Percentiles rank a stretch among this genome's conserved stretches.
Conservation (phyloP, 2,888 invertebrate species). For the Stenotaenia linearis region DNA sequence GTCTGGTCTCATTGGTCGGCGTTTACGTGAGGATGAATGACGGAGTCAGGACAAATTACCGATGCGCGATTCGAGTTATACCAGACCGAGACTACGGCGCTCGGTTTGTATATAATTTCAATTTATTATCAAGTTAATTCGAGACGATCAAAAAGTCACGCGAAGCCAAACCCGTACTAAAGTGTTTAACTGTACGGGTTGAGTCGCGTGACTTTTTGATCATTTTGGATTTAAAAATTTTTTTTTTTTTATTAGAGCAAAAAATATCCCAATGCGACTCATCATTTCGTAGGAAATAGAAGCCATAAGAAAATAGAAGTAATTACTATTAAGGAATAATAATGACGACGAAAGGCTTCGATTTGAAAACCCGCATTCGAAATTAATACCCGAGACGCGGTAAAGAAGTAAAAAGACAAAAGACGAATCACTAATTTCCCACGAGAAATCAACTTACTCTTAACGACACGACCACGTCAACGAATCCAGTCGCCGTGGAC, state of each 20-base stretch:
- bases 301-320: background rate
- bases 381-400: slow-evolving; percentile 2
- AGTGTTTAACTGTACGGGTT: too few relatives aligned
- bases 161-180: too few relatives aligned
- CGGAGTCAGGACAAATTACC: background rate
- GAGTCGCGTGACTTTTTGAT: too few relatives aligned
- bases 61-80: background rate
- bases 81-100: background rate
- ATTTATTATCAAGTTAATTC: too few relatives aligned
- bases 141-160: too few relatives aligned
- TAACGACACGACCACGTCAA: slow-evolving; percentile 24
- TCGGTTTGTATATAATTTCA: background rate
- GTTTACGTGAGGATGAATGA: background rate
- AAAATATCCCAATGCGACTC: background rate
- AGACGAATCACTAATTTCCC: slow-evolving; percentile 24
- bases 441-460: slow-evolving; percentile 19
- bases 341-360: background rate
- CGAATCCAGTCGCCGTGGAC: slow-evolving; percentile 15
- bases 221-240: background rate
- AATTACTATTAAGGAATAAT: background rate
- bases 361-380: slow-evolving; percentile 1
- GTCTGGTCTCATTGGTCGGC: slow-evolving; percentile 11
- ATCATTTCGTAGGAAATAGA: background rate
- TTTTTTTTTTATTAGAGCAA: background rate
- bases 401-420: slow-evolving; percentile 24